phyloP scores from a whole-genome alignment of 2,113 vertebrate genomes.

The Rhynchomys soricoides region DNA sequence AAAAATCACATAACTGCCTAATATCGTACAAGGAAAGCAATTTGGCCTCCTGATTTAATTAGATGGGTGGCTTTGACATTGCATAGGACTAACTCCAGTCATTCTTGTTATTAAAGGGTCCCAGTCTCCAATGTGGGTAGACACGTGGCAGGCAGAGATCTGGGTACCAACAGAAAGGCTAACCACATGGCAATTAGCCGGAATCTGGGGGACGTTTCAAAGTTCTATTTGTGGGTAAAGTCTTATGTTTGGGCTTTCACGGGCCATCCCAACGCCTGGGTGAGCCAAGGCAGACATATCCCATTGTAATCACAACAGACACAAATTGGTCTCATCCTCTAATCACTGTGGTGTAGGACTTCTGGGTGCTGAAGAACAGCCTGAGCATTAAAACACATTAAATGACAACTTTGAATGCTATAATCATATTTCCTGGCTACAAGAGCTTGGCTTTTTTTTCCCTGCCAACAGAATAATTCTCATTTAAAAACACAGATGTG shows the following conservation, averaged over 20 bases:
- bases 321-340: constrained; percentile 57
- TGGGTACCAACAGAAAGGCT: background rate
- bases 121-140: background rate
- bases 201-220: background rate
- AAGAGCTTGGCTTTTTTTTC: background rate
- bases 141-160: background rate
- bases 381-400: constrained; percentile 65
- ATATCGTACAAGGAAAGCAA: constrained; percentile 28
- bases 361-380: constrained; percentile 53
- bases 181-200: background rate
- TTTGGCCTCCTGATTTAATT: background rate
- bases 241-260: background rate
- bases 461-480: constrained; percentile 65
- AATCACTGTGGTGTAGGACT: constrained; percentile 37
- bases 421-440: constrained; percentile 70
- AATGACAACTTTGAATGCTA: constrained; percentile 61
- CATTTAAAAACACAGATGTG: constrained; percentile 72
- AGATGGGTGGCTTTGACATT: background rate
- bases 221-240: constrained; percentile 30
- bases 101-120: background rate
- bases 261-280: background rate
- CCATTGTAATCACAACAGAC: constrained; percentile 26
- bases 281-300: constrained; percentile 1
- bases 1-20: constrained; percentile 19
- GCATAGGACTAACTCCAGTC: background rate